Evolutionary conservation across 2,113 vertebrate species (phyloP).

Genomic region (Anarhynchus alexandrinus): DNA sequence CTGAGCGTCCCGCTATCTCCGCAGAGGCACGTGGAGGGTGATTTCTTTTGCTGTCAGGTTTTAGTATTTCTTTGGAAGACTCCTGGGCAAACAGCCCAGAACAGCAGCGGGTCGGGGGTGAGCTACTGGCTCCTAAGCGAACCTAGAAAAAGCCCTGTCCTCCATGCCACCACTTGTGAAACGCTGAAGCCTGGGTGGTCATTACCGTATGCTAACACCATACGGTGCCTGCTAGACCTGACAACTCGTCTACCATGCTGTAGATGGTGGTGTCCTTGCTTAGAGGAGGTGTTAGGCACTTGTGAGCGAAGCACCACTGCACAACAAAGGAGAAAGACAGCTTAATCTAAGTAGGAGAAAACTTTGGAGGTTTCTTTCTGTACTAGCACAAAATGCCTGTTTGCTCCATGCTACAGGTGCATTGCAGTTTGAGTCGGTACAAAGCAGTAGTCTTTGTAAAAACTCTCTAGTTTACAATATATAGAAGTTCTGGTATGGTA

Average conservation of each 20-base stretch:
- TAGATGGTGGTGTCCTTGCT: not conserved
- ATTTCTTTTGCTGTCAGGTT: not conserved
- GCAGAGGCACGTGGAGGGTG: not conserved
- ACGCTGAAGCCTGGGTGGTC: not conserved
- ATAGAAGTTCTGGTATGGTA: not conserved
- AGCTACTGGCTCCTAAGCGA: not conserved
- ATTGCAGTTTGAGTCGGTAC: not conserved
- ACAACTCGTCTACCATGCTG: accelerated
- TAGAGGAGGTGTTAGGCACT: accelerated
- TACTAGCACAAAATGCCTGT: not conserved
- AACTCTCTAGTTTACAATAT: not conserved
- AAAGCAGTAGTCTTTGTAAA: not conserved
- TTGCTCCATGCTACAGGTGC: not conserved
- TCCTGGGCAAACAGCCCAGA: not conserved
- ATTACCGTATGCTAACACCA: not conserved
- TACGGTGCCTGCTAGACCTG: not conserved
- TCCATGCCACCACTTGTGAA: not conserved
- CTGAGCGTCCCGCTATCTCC: not conserved
- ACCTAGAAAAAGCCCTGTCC: not conserved
- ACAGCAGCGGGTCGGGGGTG: not conserved
- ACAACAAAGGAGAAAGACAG: accelerated
- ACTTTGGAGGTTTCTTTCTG: not conserved
- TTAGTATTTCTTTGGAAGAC: not conserved
- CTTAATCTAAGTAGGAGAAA: not conserved
- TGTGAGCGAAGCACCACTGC: not conserved